Evolutionary conservation across 1,140 invertebrate genomes (phyloP).

Genomic region (Dendrolimus kikuchii): DNA sequence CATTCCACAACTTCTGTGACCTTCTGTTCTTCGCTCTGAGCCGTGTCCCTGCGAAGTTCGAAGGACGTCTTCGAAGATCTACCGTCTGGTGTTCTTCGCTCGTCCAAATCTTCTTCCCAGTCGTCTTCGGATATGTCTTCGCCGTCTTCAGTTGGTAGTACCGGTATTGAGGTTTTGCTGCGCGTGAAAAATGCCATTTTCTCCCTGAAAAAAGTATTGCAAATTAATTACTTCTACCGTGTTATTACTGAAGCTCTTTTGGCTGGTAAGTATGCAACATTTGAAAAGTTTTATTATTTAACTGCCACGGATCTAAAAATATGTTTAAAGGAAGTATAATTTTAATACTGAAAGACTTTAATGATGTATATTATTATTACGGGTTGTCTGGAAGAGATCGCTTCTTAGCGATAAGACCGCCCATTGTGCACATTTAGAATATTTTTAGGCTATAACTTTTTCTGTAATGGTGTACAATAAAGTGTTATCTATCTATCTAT

Average conservation of each 20-base stretch:
- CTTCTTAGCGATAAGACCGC: too few species aligned
- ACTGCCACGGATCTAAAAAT: too few species aligned
- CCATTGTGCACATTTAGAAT: too few species aligned
- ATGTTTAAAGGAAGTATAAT: too few species aligned
- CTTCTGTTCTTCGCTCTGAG: conserved; percentile 6
- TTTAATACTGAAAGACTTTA: too few species aligned
- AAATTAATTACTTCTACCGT: too few species aligned
- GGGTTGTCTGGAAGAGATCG: too few species aligned
- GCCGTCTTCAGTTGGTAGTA: conserved; percentile 79
- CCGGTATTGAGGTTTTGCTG: conserved; percentile 83
- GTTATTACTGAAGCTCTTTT: neutral
- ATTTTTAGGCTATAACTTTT: too few species aligned
- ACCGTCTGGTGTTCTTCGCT: conserved; percentile 52
- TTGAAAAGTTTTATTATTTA: too few species aligned
- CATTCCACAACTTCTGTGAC: conserved; percentile 38
- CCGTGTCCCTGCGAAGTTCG: conserved; percentile 37
- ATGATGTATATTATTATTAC: too few species aligned
- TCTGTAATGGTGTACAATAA: too few species aligned
- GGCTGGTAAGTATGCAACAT: neutral
- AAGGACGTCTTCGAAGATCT: conserved; percentile 56
- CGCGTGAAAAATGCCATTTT: conserved; percentile 96
- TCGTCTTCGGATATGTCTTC: conserved; percentile 53
- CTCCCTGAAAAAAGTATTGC: conserved; percentile 83
- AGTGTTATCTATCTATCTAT: too few species aligned
- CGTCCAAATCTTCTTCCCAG: conserved; percentile 55